A percentile compares a stretch with the other conserved stretches of the same genome.
Evolutionary conservation across 2,113 vertebrate genomes (phyloP).

Genomic region (Hippocampus mohnikei): DNA sequence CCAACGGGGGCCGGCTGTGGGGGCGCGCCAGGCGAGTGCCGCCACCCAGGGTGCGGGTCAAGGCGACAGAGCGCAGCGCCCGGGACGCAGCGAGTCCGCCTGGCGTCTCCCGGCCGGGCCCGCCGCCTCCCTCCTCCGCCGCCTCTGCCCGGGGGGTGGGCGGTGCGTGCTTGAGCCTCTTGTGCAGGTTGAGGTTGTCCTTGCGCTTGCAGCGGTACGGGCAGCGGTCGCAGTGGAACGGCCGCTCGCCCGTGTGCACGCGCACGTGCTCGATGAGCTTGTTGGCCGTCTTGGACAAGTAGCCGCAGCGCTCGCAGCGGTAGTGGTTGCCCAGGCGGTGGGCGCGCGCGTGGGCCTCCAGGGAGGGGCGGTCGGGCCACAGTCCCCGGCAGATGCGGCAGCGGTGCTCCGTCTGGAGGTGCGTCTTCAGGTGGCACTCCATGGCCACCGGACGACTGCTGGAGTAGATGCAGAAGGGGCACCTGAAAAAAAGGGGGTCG

Average conservation of each 20-base stretch:
- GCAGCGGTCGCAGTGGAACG: slow-evolving; percentile 99
- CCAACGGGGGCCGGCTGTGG: slow-evolving; percentile 76
- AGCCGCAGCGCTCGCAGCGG: slow-evolving; percentile 98
- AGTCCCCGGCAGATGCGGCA: slow-evolving; percentile 98
- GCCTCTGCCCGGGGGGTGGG: slow-evolving; percentile 52
- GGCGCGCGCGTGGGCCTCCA: slow-evolving; percentile 95
- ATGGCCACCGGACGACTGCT: slow-evolving; percentile 95
- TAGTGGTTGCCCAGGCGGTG: slow-evolving; percentile 99
- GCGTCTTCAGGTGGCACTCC: slow-evolving; percentile 99
- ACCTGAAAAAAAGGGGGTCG: slow-evolving; percentile 74
- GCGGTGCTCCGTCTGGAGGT: slow-evolving; percentile 98
- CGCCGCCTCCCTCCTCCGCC: slow-evolving; percentile 72
- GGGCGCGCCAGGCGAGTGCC: slow-evolving; percentile 65
- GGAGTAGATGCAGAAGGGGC: slow-evolving; percentile 98
- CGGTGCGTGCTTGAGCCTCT: slow-evolving; percentile 97
- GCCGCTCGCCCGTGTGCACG: slow-evolving; percentile 98
- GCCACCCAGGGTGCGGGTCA: slow-evolving; percentile 80
- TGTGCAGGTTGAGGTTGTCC: slow-evolving; percentile 99
- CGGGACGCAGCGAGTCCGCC: slow-evolving; percentile 82
- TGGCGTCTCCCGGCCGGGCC: slow-evolving; percentile 64
- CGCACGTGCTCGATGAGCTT: slow-evolving; percentile 99
- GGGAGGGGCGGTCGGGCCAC: slow-evolving; percentile 93
- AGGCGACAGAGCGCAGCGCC: slow-evolving; percentile 91
- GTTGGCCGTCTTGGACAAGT: slow-evolving; percentile 99
- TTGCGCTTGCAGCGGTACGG: slow-evolving; percentile 99